A percentile compares a stretch with the other conserved stretches of the same genome.
These are phyloP conservation scores for Phrynocephalus vlangalii DNA, from an alignment of 2,797 vertebrate species.

Conservation along the genomic window DNA sequence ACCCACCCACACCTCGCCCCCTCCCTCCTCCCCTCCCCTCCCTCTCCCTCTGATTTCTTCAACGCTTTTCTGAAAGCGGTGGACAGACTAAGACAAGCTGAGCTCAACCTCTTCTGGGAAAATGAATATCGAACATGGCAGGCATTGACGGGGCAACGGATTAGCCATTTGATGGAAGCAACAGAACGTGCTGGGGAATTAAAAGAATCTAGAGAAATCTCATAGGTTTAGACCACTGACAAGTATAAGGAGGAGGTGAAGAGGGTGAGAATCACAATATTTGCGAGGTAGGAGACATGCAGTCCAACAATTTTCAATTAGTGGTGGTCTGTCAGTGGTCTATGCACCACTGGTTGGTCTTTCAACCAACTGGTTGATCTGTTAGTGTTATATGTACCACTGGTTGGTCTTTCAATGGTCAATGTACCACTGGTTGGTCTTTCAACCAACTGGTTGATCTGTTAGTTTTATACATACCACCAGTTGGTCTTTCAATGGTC, in stretches of 20 bases:
- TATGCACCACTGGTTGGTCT: no score
- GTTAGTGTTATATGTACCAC: no score
- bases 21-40: background rate
- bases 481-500: no score
- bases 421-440: no score
- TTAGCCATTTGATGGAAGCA: slow-evolving; percentile 40
- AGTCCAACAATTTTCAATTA: no score
- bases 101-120: background rate
- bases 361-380: no score
- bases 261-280: background rate
- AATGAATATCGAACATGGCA: slow-evolving; percentile 21
- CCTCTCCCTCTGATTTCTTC: background rate
- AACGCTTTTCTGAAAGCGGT: background rate
- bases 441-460: no score
- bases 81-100: slow-evolving; percentile 5
- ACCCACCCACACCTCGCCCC: background rate
- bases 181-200: background rate
- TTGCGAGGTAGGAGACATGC: background rate
- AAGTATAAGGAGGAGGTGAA: background rate
- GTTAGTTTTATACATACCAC: no score
- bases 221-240: background rate
- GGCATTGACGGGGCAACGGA: slow-evolving; percentile 3
- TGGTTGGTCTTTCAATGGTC: no score
- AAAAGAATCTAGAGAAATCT: background rate
- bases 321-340: no score